Evolutionary conservation across 1,140 invertebrate species (phyloP), one percentile per base, ranked within the genome.

Genomic region (Branchinecta lynchi): DNA sequence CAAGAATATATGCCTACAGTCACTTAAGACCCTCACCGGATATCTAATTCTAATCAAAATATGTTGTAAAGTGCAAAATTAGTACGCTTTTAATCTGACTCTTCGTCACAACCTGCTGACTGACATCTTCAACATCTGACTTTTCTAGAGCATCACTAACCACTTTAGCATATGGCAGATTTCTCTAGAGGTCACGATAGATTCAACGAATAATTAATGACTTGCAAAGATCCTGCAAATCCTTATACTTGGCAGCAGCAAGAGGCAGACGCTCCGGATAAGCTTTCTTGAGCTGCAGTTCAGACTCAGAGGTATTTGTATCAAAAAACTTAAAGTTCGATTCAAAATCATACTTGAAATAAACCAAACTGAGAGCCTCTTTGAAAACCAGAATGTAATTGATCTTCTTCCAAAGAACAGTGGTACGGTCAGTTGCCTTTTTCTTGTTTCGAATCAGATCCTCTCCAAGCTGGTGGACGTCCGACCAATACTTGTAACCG

Each of bases 31-130:
- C 46, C 46, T 51, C 46, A 51, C n/a, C 46, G 46, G 46, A 51
- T 51, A 51, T 51, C 46, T 51, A 51, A 51, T 51, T 51, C n/a
- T 51, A 51, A 51, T 51, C 46, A 51, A 51, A 51, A 51, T 51
- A 51, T n/a, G 46, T 51, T 51, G 46, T 51, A 51, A 51, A 9
- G 46, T 51, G 46, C 46, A 51, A 51, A 51, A 51, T 51, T 51
- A 51, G 46, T 51, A 51, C 46, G n/a, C n/a, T n/a, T n/a, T n/a
- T n/a, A n/a, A n/a, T 51, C 46, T 51, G 46, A 9, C n/a, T 51
- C 46, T 9, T 51, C 46, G 46, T 51, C 46, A 51, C 46, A 51
- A 51, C 46, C 46, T 51, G 46, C n/a, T 51, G 46, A 51, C n/a
- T n/a, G 9, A 51, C 46, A n/a, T 51, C 46, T 51, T 51, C 46